Evolutionary conservation across 1,140 invertebrate species (phyloP), one percentile per base, ranked within the genome.

Genomic region (Lerema accius): DNA sequence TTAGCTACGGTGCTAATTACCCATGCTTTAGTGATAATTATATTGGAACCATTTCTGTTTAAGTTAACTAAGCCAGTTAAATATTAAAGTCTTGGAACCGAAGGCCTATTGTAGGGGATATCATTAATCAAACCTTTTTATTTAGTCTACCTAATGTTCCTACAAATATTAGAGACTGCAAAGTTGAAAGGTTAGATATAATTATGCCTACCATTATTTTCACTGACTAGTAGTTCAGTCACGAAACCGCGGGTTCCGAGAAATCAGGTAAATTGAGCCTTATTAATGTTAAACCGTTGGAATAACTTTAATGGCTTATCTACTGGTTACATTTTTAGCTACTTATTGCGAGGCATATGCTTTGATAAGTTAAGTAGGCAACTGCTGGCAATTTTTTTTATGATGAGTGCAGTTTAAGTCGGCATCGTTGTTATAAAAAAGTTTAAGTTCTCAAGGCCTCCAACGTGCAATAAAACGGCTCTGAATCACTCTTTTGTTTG

Each of bases 141-240:
- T 32, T 32, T 32, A 32, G 28, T 9, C 19, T 46, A 46, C 15
- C 17, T 23, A 48, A 48, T 28, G 10, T 43, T 28, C 17, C 17
- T 15, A 19, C 6, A 28, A 55, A 43, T 23, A 55, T 40, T 55
- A 55, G 23, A 49, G 37, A 37, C 16, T 23, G 23, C 13, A 55
- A 55, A 26, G 16, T 28, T 42, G 39, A 55, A 55, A 42, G 39
- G 17, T 55, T 43, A 26, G 23, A 55, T 13, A 26, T 43, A 55
- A 55, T 55, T 42, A 43, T 17, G 23, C 19, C 39, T 14, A 55
- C 39, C 39, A 55, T 55, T 55, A 55, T 37, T 55, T 16, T 40
- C 16, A 14, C 19, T 14, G 14, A 16, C 40, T 14, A 13, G n/a
- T n/a, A n/a, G 11, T 19, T 53, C 14, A 53, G 50, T 53, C 50